Evolutionary conservation across 2,113 vertebrate genomes (phyloP).

Genomic region (Phyllopteryx taeniolatus): DNA sequence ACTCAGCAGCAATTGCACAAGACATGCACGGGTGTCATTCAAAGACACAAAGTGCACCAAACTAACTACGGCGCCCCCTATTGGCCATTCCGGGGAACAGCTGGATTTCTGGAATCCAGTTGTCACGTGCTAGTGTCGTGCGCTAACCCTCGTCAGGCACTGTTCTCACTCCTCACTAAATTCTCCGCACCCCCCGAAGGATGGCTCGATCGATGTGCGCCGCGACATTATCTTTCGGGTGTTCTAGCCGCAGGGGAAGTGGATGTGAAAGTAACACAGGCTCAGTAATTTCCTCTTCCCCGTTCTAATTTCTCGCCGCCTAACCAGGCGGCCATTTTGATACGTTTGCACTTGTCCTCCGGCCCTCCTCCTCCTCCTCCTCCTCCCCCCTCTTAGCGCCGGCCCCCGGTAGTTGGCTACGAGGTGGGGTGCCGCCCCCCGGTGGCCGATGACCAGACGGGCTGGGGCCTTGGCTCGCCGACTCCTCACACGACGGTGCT

Average conservation of each 20-base stretch:
- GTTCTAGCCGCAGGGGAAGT: constrained; percentile 69
- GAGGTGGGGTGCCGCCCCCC: constrained; percentile 37
- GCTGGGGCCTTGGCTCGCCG: constrained; percentile 32
- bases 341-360: constrained; percentile 42
- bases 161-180: constrained; percentile 32
- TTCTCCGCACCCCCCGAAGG: constrained; percentile 33
- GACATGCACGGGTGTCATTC: constrained; percentile 57
- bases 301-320: constrained; percentile 44
- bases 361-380: constrained; percentile 42
- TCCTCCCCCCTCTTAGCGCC: constrained; percentile 32
- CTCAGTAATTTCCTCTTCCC: constrained; percentile 70
- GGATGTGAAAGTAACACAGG: constrained; percentile 77
- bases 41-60: constrained; percentile 54
- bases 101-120: constrained; percentile 11
- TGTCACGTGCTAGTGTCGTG: background rate
- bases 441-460: constrained; percentile 32
- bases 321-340: constrained; percentile 44
- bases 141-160: constrained; percentile 41
- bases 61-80: constrained; percentile 24
- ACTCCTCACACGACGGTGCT: constrained; percentile 87
- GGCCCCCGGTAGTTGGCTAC: constrained; percentile 31
- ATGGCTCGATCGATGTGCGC: background rate
- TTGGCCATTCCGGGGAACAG: constrained; percentile 28
- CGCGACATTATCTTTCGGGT: background rate
- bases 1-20: constrained; percentile 51